Evolutionary conservation across 2,113 vertebrate genomes (phyloP), one percentile per base, ranked within the genome.

Genomic region (Pogona vitticeps): DNA sequence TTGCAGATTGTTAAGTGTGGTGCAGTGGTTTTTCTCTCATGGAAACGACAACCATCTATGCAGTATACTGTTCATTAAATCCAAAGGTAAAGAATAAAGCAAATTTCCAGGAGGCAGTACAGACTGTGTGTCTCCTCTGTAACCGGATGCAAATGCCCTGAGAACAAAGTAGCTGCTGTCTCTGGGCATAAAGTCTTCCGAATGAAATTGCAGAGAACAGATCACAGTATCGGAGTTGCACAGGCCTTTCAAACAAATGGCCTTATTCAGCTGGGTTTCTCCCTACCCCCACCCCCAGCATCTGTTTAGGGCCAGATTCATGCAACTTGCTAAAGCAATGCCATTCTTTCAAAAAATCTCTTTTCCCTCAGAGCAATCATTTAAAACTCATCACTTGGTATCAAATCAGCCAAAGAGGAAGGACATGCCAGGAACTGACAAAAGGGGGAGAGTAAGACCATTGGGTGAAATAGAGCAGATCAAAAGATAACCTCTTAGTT

Each of bases 141-240:
- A 86, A 71, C 13, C 61, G 38, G 17, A 73, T 65, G 3, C 12
- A 88, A 84, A 88, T 42, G 46, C 36, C 58, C 28, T 7, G 67
- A 86, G 40, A 90, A 63, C 75, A 90, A 92, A 84, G n/a, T 20
- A 15, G 0, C 3, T 56, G 31, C 1, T 88, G 89, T 89, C 90
- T 85, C 40, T 86, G 80, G 85, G 36, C 3, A 28, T 68, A 36
- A 3, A 21, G 0, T 85, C 89, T 88, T 85, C 78, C 86, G 42
- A 85, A 8, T 80, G 0, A 61, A 63, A 59, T 76, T 3, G 65
- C 2, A 65, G 26, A 61, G 58, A 89, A 82, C 80, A 90, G 84
- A 80, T 15, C 3, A 72, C 3, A 15, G 2, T 0, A 0, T 6
- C 81, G 21, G 42, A 76, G 83, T 75, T 80, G 3, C 1, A 1